Evolutionary conservation across 2,797 vertebrate species (phyloP), one percentile per base, ranked within the genome.

Genomic region (Periophthalmus magnuspinnatus): DNA sequence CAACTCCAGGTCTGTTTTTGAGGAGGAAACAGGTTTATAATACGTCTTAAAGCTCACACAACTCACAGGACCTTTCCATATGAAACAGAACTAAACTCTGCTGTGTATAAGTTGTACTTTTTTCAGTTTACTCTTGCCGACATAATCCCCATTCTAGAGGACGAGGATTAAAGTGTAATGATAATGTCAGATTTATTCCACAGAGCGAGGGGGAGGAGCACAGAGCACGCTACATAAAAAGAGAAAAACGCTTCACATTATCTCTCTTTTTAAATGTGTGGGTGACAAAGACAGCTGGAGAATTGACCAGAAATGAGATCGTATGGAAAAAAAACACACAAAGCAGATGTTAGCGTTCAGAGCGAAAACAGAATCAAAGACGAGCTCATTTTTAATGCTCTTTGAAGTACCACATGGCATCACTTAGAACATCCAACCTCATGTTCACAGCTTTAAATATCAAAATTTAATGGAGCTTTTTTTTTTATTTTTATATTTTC

Each of bases 391-490:
- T 82, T 74, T 67, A 85, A 88, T 79, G 74, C 84, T 79, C 71
- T 82, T 88, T 90, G 79, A 89, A 77, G 80, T 52, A 6, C 34
- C 55, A 17, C 55, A 85, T 85, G 70, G 55, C 67, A 45, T 75
- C 65, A 48, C 75, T 84, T 84, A 68, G n/a, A 28, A 28, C 28
- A 28, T 64, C 34, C 67, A 60, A 50, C 41, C 74, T 81, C 75
- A 70, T 33, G 66, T 64, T 69, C 52, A 38, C 61, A 63, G 62
- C 70, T 61, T 80, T 81, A 76, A 47, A 75, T 70, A 83, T 83
- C 0, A 52, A 70, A 79, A 70, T 82, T 87, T 85, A 16, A 81
- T 82, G 60, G 13, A 1, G 32, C 28, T n/a, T n/a, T n/a, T n/a
- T n/a, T n/a, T n/a, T n/a, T n/a, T n/a, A n/a, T n/a, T n/a, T n/a